Evolutionary conservation across 1,140 invertebrate species (phyloP).

Genomic region (Pseudachorutes palmiensis): DNA sequence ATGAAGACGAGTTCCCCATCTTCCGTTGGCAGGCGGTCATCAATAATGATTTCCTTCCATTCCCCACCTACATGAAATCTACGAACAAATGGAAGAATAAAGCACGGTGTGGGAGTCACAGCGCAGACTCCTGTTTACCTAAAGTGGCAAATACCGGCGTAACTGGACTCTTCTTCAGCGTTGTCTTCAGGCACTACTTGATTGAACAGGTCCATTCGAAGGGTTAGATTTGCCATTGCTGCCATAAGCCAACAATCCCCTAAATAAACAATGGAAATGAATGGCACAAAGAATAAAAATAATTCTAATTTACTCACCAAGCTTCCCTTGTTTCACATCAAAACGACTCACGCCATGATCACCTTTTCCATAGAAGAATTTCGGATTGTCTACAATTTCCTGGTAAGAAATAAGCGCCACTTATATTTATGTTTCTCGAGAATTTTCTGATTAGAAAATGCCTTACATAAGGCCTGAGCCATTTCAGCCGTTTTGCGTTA

Average conservation of each 20-base stretch:
- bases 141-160: slow-evolving; percentile 43
- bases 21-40: slow-evolving; percentile 50
- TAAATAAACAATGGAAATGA: slow-evolving; percentile 29
- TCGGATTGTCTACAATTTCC: slow-evolving; percentile 49
- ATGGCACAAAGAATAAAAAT: background rate
- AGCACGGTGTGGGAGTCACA: too few species aligned
- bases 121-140: slow-evolving; percentile 30
- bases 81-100: background rate
- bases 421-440: background rate
- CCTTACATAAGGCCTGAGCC: background rate
- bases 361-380: slow-evolving; percentile 38
- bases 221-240: slow-evolving; percentile 52
- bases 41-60: slow-evolving; percentile 48
- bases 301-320: background rate
- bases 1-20: slow-evolving; percentile 49
- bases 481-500: background rate
- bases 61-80: slow-evolving; percentile 43
- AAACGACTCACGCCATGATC: slow-evolving; percentile 50
- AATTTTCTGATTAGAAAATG: background rate
- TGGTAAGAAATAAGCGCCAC: slow-evolving; percentile 31
- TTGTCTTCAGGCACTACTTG: slow-evolving; percentile 52
- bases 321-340: slow-evolving; percentile 53
- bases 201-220: slow-evolving; percentile 49
- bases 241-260: slow-evolving; percentile 57
- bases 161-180: slow-evolving; percentile 36